Percentiles rank a stretch among this genome's conserved stretches.
These are phyloP conservation scores for Sesamia inferens DNA, from an alignment of 2,888 invertebrate genomes.

Conservation along the genomic window DNA sequence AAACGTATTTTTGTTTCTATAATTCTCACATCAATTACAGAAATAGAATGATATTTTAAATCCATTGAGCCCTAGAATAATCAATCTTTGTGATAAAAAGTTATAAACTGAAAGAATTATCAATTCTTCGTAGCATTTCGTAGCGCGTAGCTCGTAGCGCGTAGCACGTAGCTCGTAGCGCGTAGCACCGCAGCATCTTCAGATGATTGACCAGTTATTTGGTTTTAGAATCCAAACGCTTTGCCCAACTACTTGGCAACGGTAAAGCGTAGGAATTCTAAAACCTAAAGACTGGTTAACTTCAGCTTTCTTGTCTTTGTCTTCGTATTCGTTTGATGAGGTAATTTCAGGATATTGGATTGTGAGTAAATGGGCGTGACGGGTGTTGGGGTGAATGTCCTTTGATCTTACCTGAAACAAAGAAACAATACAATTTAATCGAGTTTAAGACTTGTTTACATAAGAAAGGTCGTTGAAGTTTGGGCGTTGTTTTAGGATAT, in stretches of 20 bases:
- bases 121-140: slow-evolving; percentile 13
- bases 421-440: slow-evolving; percentile 40
- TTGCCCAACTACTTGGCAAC: slow-evolving; percentile 93
- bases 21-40: neutral
- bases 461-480: slow-evolving; percentile 19
- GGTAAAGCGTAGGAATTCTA: slow-evolving; percentile 99
- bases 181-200: slow-evolving; percentile 53
- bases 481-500: neutral
- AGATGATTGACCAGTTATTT: slow-evolving; percentile 83
- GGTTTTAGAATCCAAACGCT: slow-evolving; percentile 99
- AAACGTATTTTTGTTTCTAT: neutral
- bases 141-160: slow-evolving; percentile 25
- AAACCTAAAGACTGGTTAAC: slow-evolving; percentile 90
- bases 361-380: neutral
- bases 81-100: neutral
- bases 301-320: neutral
- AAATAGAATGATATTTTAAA: neutral
- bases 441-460: slow-evolving; percentile 19
- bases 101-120: slow-evolving; percentile 10
- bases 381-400: slow-evolving; percentile 10
- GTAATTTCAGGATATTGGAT: slow-evolving; percentile 24
- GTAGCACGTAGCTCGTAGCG: slow-evolving; percentile 37
- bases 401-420: slow-evolving; percentile 56
- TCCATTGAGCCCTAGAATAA: neutral
- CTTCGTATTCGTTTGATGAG: slow-evolving; percentile 15